Conservation (phyloP, 2,797 vertebrate genomes). For the Corythornis leucogaster region DNA sequence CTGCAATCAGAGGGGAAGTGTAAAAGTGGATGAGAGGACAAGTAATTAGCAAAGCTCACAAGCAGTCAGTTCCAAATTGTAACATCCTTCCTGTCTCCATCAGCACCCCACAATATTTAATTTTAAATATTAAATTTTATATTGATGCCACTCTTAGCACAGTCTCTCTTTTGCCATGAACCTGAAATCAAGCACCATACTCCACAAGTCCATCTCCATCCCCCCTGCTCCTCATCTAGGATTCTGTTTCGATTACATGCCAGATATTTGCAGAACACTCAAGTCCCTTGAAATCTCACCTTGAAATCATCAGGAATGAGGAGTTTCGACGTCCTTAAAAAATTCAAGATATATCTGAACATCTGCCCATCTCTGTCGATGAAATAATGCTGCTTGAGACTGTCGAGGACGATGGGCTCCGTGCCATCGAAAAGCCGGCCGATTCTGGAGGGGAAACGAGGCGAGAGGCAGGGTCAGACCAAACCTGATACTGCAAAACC, state of each 20-base stretch:
- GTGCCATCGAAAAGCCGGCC: conserved; percentile 97
- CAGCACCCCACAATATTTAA: not conserved
- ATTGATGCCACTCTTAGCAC: not conserved
- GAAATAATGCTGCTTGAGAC: conserved; percentile 99
- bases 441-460: conserved; percentile 83
- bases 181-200: not conserved
- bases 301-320: conserved; percentile 99
- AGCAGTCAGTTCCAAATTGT: not conserved
- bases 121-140: not conserved
- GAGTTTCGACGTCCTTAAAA: conserved; percentile 95
- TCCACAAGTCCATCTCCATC: not conserved
- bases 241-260: conserved; percentile 42
- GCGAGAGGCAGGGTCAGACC: conserved; percentile 14
- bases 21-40: not conserved
- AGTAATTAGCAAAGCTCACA: not conserved
- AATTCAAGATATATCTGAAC: conserved; percentile 99
- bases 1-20: not conserved
- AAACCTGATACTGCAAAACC: not conserved
- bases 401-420: conserved; percentile 97
- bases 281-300: conserved; percentile 82
- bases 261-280: not conserved
- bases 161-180: not conserved
- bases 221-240: not conserved
- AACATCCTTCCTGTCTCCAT: not conserved
- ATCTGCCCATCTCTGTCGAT: conserved; percentile 98